Percentiles rank a stretch among this genome's conserved stretches.
phyloP scores from a whole-genome alignment of 2,113 vertebrate species.

The Salvelinus sp. region DNA sequence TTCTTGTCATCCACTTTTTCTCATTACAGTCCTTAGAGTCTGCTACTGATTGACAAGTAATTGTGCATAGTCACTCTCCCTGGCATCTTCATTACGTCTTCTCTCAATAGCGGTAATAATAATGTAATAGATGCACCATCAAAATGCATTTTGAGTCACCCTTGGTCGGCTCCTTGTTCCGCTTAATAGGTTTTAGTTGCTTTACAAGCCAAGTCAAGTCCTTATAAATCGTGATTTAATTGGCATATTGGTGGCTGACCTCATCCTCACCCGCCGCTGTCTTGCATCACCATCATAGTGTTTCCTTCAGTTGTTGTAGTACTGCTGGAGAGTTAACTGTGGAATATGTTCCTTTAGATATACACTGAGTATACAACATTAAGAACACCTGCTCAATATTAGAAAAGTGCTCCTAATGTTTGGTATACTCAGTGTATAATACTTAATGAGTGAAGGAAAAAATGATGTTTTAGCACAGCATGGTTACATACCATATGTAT shows the following conservation, averaged over 20 bases:
- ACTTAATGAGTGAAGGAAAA: too few species aligned
- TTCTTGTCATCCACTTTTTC: not conserved
- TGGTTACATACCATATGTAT: too few species aligned
- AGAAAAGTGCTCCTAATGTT: too few species aligned
- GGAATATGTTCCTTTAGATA: too few species aligned
- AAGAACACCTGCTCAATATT: too few species aligned
- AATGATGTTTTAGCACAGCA: too few species aligned
- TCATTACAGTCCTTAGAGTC: not conserved
- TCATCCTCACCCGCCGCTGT: too few species aligned
- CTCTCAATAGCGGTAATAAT: not conserved
- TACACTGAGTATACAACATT: too few species aligned
- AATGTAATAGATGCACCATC: not conserved
- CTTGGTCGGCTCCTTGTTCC: not conserved
- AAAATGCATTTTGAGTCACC: not conserved
- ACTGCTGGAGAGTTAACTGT: not conserved
- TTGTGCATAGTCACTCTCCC: not conserved
- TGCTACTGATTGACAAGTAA: not conserved
- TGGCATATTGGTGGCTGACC: not conserved
- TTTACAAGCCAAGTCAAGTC: not conserved
- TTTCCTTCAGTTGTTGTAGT: not conserved
- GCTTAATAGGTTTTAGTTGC: not conserved
- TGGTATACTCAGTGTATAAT: too few species aligned
- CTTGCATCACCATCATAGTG: not conserved
- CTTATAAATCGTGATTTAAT: not conserved
- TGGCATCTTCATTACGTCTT: not conserved